These are phyloP conservation scores for Nymphicus hollandicus DNA, from an alignment of 2,113 vertebrate species.

Conservation along the genomic window DNA sequence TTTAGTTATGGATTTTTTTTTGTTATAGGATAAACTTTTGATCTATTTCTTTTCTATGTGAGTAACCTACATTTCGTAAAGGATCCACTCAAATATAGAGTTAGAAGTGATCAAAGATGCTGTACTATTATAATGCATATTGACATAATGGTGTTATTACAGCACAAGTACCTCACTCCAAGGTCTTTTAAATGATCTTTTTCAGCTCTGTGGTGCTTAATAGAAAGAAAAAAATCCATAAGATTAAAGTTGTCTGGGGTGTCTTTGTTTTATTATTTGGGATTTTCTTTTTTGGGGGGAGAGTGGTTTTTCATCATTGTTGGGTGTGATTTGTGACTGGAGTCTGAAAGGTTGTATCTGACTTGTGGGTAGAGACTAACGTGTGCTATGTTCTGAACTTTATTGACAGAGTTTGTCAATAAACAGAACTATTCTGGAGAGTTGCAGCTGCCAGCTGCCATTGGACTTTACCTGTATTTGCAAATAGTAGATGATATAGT, in stretches of 20 bases:
- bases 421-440: background rate
- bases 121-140: background rate
- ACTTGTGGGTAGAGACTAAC: background rate
- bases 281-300: background rate
- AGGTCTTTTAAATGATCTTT: background rate
- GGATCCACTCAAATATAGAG: background rate
- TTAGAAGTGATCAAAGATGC: background rate
- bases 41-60: background rate
- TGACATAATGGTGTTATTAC: background rate
- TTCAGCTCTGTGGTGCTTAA: background rate
- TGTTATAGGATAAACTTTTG: background rate
- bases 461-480: background rate
- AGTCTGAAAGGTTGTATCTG: background rate
- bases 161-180: background rate
- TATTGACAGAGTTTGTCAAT: accelerated
- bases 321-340: background rate
- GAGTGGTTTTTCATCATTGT: background rate
- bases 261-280: background rate
- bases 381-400: background rate
- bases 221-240: background rate
- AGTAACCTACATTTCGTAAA: background rate
- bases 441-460: background rate
- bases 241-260: background rate
- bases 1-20: background rate
- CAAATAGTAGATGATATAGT: background rate